Evolutionary conservation across 2,888 invertebrate species (phyloP).

Genomic region (Ypsolopha sequella): DNA sequence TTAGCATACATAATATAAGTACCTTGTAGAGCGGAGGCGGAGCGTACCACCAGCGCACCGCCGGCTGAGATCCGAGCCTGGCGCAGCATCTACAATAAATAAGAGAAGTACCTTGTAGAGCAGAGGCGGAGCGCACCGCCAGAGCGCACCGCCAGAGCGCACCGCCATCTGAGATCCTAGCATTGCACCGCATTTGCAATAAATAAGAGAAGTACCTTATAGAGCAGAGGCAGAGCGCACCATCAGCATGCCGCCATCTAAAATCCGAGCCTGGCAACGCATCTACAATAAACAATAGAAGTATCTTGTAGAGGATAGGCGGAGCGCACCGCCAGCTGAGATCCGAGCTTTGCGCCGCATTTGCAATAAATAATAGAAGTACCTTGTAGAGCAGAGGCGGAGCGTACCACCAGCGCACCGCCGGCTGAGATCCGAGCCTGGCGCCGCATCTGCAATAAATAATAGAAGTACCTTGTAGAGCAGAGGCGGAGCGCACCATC

Average conservation of each 20-base stretch:
- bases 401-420: slow-evolving; percentile 59
- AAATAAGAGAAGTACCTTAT: too few relatives aligned
- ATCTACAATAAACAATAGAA: too few relatives aligned
- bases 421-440: slow-evolving; percentile 63
- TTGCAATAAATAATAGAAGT: too few relatives aligned
- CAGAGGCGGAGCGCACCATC: too few relatives aligned
- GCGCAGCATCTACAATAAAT: slow-evolving; percentile 44
- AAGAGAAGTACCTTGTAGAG: slow-evolving; percentile 45
- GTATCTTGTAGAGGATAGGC: slow-evolving; percentile 64
- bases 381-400: slow-evolving; percentile 67
- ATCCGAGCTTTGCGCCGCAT: too few relatives aligned
- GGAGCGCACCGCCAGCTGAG: slow-evolving; percentile 61
- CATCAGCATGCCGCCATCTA: too few relatives aligned
- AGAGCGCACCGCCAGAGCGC: too few relatives aligned
- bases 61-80: slow-evolving; percentile 63
- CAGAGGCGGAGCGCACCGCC: slow-evolving; percentile 61
- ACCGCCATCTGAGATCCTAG: slow-evolving; percentile 62
- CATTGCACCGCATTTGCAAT: slow-evolving; percentile 65
- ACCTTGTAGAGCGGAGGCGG: too few relatives aligned
- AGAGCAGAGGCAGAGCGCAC: too few relatives aligned
- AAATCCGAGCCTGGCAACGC: too few relatives aligned
- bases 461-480: too few relatives aligned
- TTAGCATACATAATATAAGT: too few relatives aligned
- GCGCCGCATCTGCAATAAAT: slow-evolving; percentile 57
- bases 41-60: slow-evolving; percentile 57